These are phyloP conservation scores for Cantharis nigra DNA, from an alignment of 2,888 invertebrate genomes.

Conservation along the genomic window DNA sequence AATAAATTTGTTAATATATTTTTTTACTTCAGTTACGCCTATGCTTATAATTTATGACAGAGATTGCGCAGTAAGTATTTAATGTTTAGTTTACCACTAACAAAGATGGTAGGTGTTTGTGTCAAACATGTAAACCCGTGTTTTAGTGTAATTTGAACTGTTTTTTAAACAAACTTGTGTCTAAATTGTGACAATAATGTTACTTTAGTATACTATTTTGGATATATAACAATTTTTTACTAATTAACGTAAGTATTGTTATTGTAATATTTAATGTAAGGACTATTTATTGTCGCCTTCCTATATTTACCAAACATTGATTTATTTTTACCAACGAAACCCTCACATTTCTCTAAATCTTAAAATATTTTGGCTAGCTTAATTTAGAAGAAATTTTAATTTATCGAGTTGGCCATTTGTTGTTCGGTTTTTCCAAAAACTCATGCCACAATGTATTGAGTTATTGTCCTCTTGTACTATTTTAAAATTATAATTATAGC, in stretches of 20 bases:
- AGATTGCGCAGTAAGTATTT: conserved; percentile 4
- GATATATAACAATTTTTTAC: conserved; percentile 42
- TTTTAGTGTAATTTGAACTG: conserved; percentile 47
- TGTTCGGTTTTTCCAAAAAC: conserved; percentile 1
- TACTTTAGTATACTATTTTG: conserved; percentile 46
- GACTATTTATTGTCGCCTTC: background rate
- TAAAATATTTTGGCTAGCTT: background rate
- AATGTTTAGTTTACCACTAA: conserved; percentile 45
- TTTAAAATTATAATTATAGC: background rate
- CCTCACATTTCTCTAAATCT: background rate
- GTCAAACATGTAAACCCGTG: conserved; percentile 44
- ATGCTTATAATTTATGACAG: background rate
- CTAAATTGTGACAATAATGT: conserved; percentile 57
- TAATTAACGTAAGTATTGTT: conserved; percentile 21
- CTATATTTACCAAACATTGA: background rate
- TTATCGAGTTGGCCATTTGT: background rate
- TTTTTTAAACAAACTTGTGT: conserved; percentile 53
- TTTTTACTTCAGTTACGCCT: background rate
- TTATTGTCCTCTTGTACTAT: background rate
- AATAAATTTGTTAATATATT: too few species aligned
- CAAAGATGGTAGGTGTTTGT: conserved; percentile 50
- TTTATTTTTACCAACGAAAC: background rate
- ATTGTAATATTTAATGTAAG: background rate
- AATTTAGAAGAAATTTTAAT: background rate
- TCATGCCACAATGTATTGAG: background rate